Evolutionary conservation across 2,888 invertebrate species (phyloP).

Genomic region (Leptinotarsa tumamoca): DNA sequence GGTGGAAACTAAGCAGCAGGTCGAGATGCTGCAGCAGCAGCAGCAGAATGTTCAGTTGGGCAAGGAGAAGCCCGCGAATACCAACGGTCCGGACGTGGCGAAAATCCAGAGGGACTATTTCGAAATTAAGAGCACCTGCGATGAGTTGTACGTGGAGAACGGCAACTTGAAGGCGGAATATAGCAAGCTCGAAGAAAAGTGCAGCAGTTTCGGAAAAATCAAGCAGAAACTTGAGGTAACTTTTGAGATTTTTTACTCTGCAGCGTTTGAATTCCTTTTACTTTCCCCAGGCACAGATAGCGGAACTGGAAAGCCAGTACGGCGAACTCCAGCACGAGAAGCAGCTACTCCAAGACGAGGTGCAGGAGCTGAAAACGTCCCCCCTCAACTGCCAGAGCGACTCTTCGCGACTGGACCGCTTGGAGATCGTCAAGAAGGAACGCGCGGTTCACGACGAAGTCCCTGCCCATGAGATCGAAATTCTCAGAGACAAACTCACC

Average conservation of each 20-base stretch:
- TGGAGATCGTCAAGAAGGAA: constrained; percentile 50
- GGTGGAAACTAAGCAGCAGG: constrained; percentile 33
- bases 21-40: constrained; percentile 18
- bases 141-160: constrained; percentile 54
- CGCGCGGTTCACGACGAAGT: constrained; percentile 31
- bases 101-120: constrained; percentile 53
- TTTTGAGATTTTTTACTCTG: background rate
- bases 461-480: constrained; percentile 51
- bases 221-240: constrained; percentile 52
- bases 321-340: constrained; percentile 61
- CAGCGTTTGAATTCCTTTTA: background rate
- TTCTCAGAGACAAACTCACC: constrained; percentile 58
- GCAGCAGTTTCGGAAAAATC: constrained; percentile 51
- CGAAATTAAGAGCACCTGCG: constrained; percentile 54
- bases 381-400: constrained; percentile 54
- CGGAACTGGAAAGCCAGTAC: constrained; percentile 59
- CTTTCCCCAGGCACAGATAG: constrained; percentile 50
- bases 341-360: constrained; percentile 62
- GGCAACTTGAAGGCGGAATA: constrained; percentile 53
- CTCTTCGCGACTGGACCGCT: constrained; percentile 45
- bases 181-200: constrained; percentile 51
- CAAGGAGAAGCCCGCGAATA: constrained; percentile 19
- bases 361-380: constrained; percentile 62
- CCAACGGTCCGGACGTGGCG: constrained; percentile 43
- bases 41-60: constrained; percentile 1